Conservation (phyloP, 2,113 vertebrate species). For the Pleuronectes platessa region DNA sequence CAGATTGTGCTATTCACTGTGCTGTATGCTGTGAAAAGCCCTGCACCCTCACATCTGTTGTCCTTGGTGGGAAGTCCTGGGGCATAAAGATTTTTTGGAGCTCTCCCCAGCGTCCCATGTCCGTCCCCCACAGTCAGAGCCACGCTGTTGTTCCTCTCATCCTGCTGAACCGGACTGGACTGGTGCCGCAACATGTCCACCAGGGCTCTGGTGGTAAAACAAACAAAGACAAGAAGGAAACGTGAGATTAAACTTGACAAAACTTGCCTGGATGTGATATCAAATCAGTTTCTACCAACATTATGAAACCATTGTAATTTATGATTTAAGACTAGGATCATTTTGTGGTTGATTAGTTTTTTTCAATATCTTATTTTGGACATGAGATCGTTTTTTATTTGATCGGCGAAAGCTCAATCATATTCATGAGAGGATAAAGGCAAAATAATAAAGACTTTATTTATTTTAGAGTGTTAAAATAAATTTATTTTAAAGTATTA, state of each 20-base stretch:
- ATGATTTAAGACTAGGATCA: background rate
- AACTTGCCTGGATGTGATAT: background rate
- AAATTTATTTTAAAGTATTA: no score
- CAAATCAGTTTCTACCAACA: background rate
- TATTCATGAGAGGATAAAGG: background rate
- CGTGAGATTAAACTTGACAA: background rate
- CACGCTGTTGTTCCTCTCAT: slow-evolving; percentile 90
- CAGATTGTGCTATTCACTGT: slow-evolving; percentile 34
- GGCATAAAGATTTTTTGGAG: slow-evolving; percentile 89
- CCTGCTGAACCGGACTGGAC: slow-evolving; percentile 85
- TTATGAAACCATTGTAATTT: no score
- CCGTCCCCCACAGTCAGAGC: slow-evolving; percentile 83
- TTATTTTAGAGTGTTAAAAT: no score
- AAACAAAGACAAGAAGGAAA: slow-evolving; percentile 29
- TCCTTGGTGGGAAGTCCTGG: slow-evolving; percentile 86
- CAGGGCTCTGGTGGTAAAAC: slow-evolving; percentile 82
- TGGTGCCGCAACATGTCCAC: slow-evolving; percentile 93
- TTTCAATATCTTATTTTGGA: background rate
- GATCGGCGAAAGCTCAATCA: background rate
- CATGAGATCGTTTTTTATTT: background rate
- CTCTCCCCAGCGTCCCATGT: slow-evolving; percentile 85
- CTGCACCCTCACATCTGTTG: slow-evolving; percentile 86
- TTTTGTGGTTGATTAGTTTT: background rate
- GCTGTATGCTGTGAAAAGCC: slow-evolving; percentile 3
- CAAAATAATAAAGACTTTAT: no score